These are phyloP conservation scores for Byasa hedistus DNA, from an alignment of 2,888 invertebrate species.

Conservation along the genomic window DNA sequence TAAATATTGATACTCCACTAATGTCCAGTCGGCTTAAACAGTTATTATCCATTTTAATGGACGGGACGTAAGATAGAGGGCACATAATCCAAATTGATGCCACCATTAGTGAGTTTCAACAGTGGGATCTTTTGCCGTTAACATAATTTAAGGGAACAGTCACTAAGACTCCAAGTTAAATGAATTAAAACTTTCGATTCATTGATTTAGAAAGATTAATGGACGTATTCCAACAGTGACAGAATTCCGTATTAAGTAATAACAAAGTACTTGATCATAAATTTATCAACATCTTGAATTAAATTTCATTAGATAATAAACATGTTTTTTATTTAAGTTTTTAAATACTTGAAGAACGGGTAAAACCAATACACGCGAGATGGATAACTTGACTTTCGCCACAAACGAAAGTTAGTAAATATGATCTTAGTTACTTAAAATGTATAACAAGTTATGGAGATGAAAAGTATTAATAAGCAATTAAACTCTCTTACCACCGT, in stretches of 20 bases:
- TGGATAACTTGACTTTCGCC: too few relatives aligned
- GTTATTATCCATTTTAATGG: slow-evolving; percentile 61
- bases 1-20: slow-evolving; percentile 54
- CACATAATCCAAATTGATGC: slow-evolving; percentile 63
- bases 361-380: too few relatives aligned
- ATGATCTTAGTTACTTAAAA: too few relatives aligned
- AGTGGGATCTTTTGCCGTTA: slow-evolving; percentile 56
- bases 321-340: too few relatives aligned
- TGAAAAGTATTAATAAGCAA: too few relatives aligned
- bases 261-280: too few relatives aligned
- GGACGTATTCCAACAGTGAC: slow-evolving; percentile 31
- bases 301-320: too few relatives aligned
- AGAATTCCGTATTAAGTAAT: slow-evolving; percentile 26
- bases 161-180: slow-evolving; percentile 51
- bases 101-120: slow-evolving; percentile 62
- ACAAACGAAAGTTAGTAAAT: too few relatives aligned
- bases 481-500: too few relatives aligned
- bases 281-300: too few relatives aligned
- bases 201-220: slow-evolving; percentile 56
- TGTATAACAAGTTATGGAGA: too few relatives aligned
- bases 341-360: too few relatives aligned
- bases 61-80: slow-evolving; percentile 35
- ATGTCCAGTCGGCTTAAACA: slow-evolving; percentile 54
- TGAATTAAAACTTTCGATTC: slow-evolving; percentile 52
- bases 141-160: slow-evolving; percentile 34